Conservation (phyloP, 2,888 invertebrate species). For the Lycia hirtaria region DNA sequence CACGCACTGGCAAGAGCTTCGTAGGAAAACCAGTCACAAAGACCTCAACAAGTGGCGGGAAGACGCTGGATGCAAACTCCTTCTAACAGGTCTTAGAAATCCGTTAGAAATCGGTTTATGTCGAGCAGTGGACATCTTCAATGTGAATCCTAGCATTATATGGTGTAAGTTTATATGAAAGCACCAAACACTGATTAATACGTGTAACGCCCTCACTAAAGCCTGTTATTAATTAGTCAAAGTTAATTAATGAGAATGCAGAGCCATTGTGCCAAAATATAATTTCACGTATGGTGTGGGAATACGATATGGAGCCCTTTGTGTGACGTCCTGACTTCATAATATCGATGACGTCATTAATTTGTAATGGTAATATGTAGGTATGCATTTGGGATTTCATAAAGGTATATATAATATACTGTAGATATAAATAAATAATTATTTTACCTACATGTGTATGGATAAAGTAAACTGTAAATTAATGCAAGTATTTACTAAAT, state of each 20-base stretch:
- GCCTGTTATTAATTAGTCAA: conserved; percentile 74
- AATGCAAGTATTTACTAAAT: no score
- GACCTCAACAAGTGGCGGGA: no score
- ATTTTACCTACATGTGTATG: no score
- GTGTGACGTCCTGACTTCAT: conserved; percentile 11
- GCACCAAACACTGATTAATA: conserved; percentile 74
- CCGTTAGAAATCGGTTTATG: no score
- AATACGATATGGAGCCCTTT: conserved; percentile 19
- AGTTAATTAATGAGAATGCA: conserved; percentile 75
- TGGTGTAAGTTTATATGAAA: conserved; percentile 37
- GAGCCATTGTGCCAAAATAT: conserved; percentile 39
- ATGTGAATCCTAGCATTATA: conserved; percentile 31
- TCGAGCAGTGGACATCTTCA: no score
- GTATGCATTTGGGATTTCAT: neutral
- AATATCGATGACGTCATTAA: conserved; percentile 2
- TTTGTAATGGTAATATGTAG: neutral
- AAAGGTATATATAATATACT: neutral
- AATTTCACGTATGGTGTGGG: conserved; percentile 21
- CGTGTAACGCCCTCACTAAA: conserved; percentile 73
- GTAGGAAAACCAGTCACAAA: no score
- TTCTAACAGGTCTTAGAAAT: no score
- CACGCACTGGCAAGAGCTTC: no score
- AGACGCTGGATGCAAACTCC: no score
- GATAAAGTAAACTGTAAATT: no score
- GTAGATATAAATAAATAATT: no score